Base-by-base conservation (phyloP, 2,113 vertebrate genomes). In the Eretmochelys imbricata region DNA sequence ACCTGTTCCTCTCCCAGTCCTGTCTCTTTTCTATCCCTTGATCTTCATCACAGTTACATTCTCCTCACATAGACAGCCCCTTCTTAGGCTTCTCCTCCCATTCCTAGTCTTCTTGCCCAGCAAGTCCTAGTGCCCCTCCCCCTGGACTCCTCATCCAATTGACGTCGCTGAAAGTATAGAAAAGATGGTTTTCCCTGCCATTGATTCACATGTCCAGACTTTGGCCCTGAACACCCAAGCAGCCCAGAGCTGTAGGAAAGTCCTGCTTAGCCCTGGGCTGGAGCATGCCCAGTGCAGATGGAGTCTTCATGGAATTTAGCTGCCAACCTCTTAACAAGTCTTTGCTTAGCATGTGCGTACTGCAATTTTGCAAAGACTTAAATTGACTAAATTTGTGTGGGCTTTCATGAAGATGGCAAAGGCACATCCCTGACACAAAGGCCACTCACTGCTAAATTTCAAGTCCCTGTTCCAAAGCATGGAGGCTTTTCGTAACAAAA, bases 171-270 rank as follows among this genome's bases (percentile, higher is more conserved):
- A 69, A 69, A 31, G 57, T 62, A 62, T 17, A 69, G 16, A 69
- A 69, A 17, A n/a, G 6, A n/a, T 69, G 8, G 16, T 69, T 76
- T 46, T 46, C 38, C 53, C 51, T 49, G 27, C 12, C 82, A 29
- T 16, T 25, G 20, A 9, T 49, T 69, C 0, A 0, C 17, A 65
- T 8, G 17, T 42, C 55, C 57, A 16, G 14, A 2, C 19, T 51
- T 46, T 53, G 14, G 20, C 0, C 0, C 1, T 46, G 38, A 4
- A 20, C 14, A 25, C 55, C 17, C 49, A 79, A 29, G 25, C 42
- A 80, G 4, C 24, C 38, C 59, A 57, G 54, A 13, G 25, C 42
- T 51, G 7, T 0, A 0, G 65, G 35, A 22, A 72, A 72, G 35
- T 38, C 65, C 35, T 79, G 59, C 11, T 51, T 48, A 42, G 6